These are phyloP conservation scores for Salvelinus fontinalis DNA, from an alignment of 2,113 vertebrate genomes.

Conservation along the genomic window DNA sequence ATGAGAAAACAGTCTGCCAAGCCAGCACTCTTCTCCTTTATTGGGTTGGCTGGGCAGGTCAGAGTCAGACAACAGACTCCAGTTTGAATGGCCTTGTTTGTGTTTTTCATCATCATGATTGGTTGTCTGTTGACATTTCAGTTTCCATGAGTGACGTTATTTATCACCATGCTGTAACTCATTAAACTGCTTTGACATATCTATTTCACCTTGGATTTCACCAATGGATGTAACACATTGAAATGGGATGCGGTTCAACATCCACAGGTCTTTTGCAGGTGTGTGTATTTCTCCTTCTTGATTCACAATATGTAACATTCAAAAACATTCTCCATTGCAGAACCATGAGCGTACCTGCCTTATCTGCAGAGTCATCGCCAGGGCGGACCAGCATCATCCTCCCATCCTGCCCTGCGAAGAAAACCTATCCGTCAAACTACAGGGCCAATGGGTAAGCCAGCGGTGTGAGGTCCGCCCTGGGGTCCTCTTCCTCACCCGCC, in stretches of 20 bases:
- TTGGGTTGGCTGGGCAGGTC: constrained; percentile 6
- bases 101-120: constrained; percentile 2
- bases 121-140: constrained; percentile 2
- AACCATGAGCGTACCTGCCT: constrained; percentile 76
- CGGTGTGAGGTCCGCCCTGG: constrained; percentile 85
- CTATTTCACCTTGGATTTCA: too few relatives aligned
- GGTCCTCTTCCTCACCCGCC: constrained; percentile 86
- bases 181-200: too few relatives aligned
- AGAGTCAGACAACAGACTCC: background rate
- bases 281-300: too few relatives aligned
- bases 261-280: too few relatives aligned
- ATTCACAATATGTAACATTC: too few relatives aligned
- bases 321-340: constrained; percentile 58
- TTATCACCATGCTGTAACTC: background rate
- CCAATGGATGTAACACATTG: too few relatives aligned
- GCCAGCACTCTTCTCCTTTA: constrained; percentile 16
- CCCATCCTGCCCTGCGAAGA: constrained; percentile 80
- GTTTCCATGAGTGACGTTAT: background rate
- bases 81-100: constrained; percentile 9
- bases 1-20: constrained; percentile 17
- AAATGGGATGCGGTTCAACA: too few relatives aligned
- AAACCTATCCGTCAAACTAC: constrained; percentile 77
- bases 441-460: constrained; percentile 86
- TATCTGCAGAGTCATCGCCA: constrained; percentile 79
- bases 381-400: constrained; percentile 78